Evolutionary conservation across 2,113 vertebrate genomes (phyloP).

Genomic region (Tetrao urogallus): DNA sequence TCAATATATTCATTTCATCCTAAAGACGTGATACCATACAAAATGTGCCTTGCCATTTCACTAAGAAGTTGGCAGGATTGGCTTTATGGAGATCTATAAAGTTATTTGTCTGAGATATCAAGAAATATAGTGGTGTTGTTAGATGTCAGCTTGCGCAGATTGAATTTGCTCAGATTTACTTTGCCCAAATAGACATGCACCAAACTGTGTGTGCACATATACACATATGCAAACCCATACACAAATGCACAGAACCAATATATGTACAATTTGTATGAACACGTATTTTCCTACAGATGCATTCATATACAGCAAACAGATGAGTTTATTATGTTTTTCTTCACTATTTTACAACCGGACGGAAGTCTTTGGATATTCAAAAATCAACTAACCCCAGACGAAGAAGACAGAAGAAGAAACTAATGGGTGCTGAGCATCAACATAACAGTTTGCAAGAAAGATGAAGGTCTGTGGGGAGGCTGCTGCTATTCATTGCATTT

Average conservation of each 20-base stretch:
- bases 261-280: not conserved
- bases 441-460: not conserved
- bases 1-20: not conserved
- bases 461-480: not conserved
- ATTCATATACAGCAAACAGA: not conserved
- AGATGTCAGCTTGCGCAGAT: not conserved
- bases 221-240: not conserved
- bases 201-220: fast-evolving
- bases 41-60: not conserved
- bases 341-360: not conserved
- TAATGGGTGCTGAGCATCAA: not conserved
- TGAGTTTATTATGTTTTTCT: not conserved
- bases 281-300: not conserved
- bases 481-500: not conserved
- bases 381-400: not conserved
- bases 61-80: not conserved
- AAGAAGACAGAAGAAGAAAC: not conserved
- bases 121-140: not conserved
- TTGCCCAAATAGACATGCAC: not conserved
- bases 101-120: not conserved
- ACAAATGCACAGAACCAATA: not conserved
- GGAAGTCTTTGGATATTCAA: not conserved
- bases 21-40: not conserved
- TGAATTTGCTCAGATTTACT: not conserved
- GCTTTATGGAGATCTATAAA: not conserved